Conservation (phyloP, 2,113 vertebrate genomes). For the Malurus melanocephalus region DNA sequence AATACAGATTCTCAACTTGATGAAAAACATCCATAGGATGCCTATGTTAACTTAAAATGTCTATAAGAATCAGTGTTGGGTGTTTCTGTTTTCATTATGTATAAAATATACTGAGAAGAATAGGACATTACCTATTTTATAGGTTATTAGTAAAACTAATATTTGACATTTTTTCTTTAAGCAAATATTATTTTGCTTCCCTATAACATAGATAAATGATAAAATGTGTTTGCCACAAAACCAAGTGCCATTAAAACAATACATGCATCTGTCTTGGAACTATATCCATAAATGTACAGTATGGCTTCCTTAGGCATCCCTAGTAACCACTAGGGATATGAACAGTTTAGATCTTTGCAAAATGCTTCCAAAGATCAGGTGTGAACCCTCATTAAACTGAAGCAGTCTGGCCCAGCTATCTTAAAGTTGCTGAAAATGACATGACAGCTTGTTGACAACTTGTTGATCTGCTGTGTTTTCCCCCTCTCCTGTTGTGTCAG, state of each 20-base stretch:
- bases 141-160: neutral
- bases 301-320: neutral
- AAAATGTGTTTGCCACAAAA: neutral
- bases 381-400: neutral
- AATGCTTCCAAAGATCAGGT: neutral
- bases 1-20: neutral
- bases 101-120: neutral
- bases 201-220: neutral
- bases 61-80: neutral
- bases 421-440: neutral
- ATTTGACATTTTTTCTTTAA: neutral
- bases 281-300: fast-evolving
- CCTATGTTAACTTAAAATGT: neutral
- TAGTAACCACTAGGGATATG: neutral
- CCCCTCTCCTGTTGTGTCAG: neutral
- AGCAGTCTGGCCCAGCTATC: neutral
- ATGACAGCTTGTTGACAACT: neutral
- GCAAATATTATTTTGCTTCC: neutral
- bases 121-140: neutral
- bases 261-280: neutral
- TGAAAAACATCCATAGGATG: neutral
- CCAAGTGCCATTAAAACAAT: neutral
- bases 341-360: neutral
- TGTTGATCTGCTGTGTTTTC: neutral
- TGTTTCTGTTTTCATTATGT: neutral